Conservation (phyloP, 2,113 vertebrate genomes). For the Isichthys henryi region DNA sequence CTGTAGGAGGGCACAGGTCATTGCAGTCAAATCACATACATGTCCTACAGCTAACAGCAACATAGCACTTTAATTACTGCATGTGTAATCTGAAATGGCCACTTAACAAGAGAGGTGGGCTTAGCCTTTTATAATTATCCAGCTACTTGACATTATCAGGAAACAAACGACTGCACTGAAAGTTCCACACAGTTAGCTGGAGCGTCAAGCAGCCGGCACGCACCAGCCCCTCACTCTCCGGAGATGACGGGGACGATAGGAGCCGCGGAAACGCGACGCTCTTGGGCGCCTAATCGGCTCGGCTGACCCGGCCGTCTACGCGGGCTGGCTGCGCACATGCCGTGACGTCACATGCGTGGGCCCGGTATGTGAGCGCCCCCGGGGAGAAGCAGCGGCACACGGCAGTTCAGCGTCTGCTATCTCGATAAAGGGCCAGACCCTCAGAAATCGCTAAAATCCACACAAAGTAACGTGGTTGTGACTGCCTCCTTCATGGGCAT, state of each 20-base stretch:
- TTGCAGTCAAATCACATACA: conserved; percentile 37
- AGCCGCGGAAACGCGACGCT: background rate
- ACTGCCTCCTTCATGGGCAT: background rate
- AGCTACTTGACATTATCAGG: conserved; percentile 6
- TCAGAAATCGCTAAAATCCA: conserved; percentile 18
- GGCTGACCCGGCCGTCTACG: background rate
- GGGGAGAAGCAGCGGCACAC: background rate
- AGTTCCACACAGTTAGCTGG: background rate
- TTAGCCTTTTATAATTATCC: background rate
- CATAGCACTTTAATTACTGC: background rate
- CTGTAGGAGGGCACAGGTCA: conserved; percentile 35
- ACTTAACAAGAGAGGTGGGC: background rate
- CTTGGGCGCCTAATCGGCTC: background rate
- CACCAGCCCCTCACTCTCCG: background rate
- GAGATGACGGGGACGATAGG: background rate
- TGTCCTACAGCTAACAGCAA: background rate
- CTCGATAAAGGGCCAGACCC: conserved; percentile 4
- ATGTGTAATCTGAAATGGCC: background rate
- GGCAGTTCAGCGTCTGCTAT: conserved; percentile 6
- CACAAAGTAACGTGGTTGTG: conserved; percentile 9
- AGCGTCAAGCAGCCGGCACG: background rate
- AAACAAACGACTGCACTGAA: background rate
- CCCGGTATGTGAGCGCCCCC: background rate
- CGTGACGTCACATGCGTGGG: background rate
- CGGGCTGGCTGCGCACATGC: background rate